Evolutionary conservation across 2,888 invertebrate species (phyloP), one percentile per base, ranked within the genome.

Genomic region (Platerodrilus igneus): DNA sequence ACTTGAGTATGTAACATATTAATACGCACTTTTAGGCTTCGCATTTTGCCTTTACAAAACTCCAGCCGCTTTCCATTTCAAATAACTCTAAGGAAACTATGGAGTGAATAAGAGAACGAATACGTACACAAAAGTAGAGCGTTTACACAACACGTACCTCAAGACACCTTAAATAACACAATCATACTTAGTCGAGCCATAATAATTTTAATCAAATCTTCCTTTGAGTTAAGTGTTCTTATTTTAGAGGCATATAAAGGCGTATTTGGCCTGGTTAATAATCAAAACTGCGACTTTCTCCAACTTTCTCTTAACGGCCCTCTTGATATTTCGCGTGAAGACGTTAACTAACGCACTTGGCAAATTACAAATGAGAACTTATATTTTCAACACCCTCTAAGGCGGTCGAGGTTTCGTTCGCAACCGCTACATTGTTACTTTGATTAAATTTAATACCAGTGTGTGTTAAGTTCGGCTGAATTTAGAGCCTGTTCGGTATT

Each of bases 281-380:
- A 63, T 63, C 63, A 62, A 62, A 64, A 63, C 58, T 58, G 62
- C 55, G 62, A 64, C 63, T 63, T 63, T 63, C 62, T 53, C 57
- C 59, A 63, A 63, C 58, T 64, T 63, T 60, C 59, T 51, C 62
- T 54, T 60, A 63, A 64, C 62, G 61, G 61, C 62, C 56, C 64
- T 62, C 65, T 55, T 59, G 63, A 59, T 58, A 62, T 56, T 58
- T 57, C 58, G 57, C 57, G 56, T 58, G 56, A 59, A 62, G 61
- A 60, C 62, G 58, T 61, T 62, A 62, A 59, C 62, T 63, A 63
- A 64, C 63, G 65, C 63, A 65, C 64, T 62, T 57, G 56, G 62
- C 59, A 64, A 64, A 64, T 64, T 64, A 63, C 62, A 63, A 65
- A 64, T 63, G 62, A 65, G 63, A 63, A 63, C 63, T 65, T 65